Evolutionary conservation across 2,888 invertebrate genomes (phyloP), one percentile per base, ranked within the genome.

Genomic region (Diadegma fenestrale): DNA sequence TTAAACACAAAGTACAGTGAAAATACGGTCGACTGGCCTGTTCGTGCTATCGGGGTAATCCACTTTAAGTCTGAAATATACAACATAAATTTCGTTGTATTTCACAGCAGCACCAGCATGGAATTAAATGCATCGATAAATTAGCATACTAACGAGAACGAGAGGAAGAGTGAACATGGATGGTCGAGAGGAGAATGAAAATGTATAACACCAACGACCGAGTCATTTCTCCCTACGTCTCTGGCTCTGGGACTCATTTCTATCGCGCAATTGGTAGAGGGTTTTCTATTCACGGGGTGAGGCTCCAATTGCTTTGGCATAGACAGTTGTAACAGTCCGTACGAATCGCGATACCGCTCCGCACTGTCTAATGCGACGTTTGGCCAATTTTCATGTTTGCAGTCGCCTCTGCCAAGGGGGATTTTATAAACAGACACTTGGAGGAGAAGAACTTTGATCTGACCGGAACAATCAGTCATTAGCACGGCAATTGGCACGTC

Each of bases 101-200:
- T 90, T 89, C 88, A 89, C 88, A 86, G 87, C 86, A 86, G 84
- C 85, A 87, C 80, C 88, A 81, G 84, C 85, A 76, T 88, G 89
- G 91, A 92, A 92, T 92, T 92, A 91, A 92, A 92, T 90, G 91
- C 90, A 88, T 89, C 91, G 91, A 92, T 93, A 92, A 93, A 93
- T 93, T 92, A 93, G 91, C 92, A 93, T 93, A 91, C 91, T 93
- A 93, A 93, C 92, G 92, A 93, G 92, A 80, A 66, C 81, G 69
- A 63, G 66, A 79, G 80, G 63, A 54, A 51, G 76, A 69, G 81
- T 58, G 30, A 76, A 63, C 45, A 68, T 30, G 71, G 63, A 76
- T 22, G 85, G 63, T 68, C 48, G 66, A 80, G 71, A 82, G 64
- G 82, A 76, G 75, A 81, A 75, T 71, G 73, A 61, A 54, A 79